Conservation (phyloP, 2,797 vertebrate species). For the Emys orbicularis region DNA sequence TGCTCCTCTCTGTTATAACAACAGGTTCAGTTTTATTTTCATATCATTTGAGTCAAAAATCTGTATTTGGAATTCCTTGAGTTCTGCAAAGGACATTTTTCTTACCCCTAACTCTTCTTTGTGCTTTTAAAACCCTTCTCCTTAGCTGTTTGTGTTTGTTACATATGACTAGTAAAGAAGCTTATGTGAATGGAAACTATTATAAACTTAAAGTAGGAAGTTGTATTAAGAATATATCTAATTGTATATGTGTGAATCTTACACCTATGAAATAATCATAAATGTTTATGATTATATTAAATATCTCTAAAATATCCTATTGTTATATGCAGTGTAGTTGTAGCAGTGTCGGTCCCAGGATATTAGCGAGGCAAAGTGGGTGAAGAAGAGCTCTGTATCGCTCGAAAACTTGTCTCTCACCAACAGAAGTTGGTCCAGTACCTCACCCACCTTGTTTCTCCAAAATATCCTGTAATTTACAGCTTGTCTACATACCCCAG, state of each 20-base stretch:
- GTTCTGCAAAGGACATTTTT: constrained; percentile 44
- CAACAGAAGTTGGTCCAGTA: background rate
- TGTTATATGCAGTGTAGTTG: background rate
- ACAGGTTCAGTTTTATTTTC: constrained; percentile 59
- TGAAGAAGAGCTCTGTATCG: background rate
- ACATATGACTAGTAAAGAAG: background rate
- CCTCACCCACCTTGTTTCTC: background rate
- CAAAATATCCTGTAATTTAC: background rate
- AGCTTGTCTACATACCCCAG: background rate
- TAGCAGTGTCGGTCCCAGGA: background rate
- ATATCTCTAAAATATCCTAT: background rate
- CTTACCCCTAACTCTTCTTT: background rate
- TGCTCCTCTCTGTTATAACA: constrained; percentile 33
- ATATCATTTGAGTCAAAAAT: constrained; percentile 53
- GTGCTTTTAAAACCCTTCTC: constrained; percentile 27
- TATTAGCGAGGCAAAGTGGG: background rate
- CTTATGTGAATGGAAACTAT: background rate
- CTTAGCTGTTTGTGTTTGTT: constrained; percentile 30
- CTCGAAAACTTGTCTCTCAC: background rate
- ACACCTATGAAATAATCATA: background rate
- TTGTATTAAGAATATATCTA: background rate
- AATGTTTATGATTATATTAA: background rate
- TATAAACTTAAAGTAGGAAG: background rate
- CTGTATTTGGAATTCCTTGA: constrained; percentile 45
- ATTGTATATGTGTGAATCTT: background rate